Percentiles rank a stretch among this genome's conserved stretches.
These are phyloP conservation scores for Sardinella longiceps DNA, from an alignment of 2,797 vertebrate species.

Conservation along the genomic window DNA sequence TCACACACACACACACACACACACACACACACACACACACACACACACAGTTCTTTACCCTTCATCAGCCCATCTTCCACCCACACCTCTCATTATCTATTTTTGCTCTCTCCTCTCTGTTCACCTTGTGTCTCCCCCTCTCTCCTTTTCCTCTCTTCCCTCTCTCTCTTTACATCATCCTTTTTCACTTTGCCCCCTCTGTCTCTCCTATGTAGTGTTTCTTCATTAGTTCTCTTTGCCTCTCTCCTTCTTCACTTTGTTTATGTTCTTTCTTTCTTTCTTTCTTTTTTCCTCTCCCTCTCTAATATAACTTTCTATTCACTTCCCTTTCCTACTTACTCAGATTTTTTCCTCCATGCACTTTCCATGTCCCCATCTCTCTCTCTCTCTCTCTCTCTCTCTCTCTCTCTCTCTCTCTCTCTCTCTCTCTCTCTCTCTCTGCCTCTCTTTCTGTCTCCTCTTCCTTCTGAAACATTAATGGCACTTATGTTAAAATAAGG, in stretches of 20 bases:
- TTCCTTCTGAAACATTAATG: conserved; percentile 75
- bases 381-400: conserved; percentile 32
- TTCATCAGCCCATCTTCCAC: neutral
- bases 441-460: conserved; percentile 36
- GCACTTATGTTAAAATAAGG: conserved; percentile 74
- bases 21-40: neutral
- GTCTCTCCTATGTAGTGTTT: too few species aligned
- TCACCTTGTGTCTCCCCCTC: neutral
- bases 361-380: neutral
- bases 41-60: neutral
- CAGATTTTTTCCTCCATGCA: neutral
- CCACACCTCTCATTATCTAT: neutral
- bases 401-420: conserved; percentile 34
- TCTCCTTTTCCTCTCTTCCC: too few species aligned
- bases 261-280: too few species aligned
- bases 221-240: neutral
- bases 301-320: too few species aligned
- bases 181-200: too few species aligned
- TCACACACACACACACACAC: neutral
- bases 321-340: too few species aligned
- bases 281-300: too few species aligned
- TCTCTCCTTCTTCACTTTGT: neutral
- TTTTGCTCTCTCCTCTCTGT: neutral
- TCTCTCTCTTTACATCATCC: too few species aligned
- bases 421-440: conserved; percentile 42